Evolutionary conservation across 1,140 invertebrate genomes (phyloP), one percentile per base, ranked within the genome.

Genomic region (Drosophila obscura): DNA sequence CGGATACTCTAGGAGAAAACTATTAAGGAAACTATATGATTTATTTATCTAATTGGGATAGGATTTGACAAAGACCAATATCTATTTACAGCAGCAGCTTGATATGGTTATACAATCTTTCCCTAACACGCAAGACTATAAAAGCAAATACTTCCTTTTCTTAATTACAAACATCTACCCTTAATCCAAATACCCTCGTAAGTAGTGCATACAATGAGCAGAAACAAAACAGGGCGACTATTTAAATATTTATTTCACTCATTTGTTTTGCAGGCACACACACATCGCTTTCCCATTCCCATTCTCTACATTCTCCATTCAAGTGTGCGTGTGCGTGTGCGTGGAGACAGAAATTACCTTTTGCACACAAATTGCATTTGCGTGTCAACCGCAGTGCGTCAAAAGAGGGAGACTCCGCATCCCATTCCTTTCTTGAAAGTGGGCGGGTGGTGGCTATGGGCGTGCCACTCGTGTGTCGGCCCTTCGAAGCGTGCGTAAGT

Each of bases 301-400:
- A 39, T 1, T 11, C 35, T 4, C 8, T 24, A 19, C 8, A 9
- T 35, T 9, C 31, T 4, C 35, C 35, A 39, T 39, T 39, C 35
- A 15, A 39, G 2, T 24, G 22, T 24, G 22, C 22, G 8, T 28
- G 26, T 48, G 19, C 19, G 22, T 39, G 61, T 72, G 65, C 49
- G 41, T 28, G 45, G 60, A 68, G 58, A 81, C 77, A 59, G 59
- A 51, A 80, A 74, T 57, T 77, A 77, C 79, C 80, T 80, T 71
- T 61, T 44, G 74, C 65, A 71, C 69, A 78, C 78, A 85, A 87
- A 87, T 87, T 87, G 82, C 81, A 85, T 82, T 85, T 87, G 82
- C 82, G 75, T 87, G 82, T 87, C 75, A 76, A 62, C 74, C 74
- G 74, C 64, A 53, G 28, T 65, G 52, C 43, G 48, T 35, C 26